Evolutionary conservation across 2,888 invertebrate genomes (phyloP).

Genomic region (Phragmatobia fuliginosa): DNA sequence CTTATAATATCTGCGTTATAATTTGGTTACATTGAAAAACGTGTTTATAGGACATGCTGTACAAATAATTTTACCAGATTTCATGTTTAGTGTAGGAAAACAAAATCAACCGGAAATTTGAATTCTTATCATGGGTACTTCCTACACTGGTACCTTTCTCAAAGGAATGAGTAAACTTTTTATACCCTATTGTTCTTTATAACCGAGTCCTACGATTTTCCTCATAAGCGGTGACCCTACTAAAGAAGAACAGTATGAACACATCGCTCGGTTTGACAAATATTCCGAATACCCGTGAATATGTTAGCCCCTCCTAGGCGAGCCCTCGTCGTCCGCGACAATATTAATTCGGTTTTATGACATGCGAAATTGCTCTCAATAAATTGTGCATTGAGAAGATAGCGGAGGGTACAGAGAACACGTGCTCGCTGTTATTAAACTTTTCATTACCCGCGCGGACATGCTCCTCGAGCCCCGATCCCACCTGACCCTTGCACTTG

Average conservation of each 20-base stretch:
- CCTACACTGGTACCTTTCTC: no score
- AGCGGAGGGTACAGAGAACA: conserved; percentile 57
- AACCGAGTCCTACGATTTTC: neutral
- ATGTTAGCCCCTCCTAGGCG: conserved; percentile 8
- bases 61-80: no score
- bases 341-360: conserved; percentile 85
- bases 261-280: conserved; percentile 35
- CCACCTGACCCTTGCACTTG: conserved; percentile 63
- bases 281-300: conserved; percentile 29
- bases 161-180: no score
- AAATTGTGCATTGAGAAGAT: conserved; percentile 75
- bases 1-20: neutral
- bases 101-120: no score
- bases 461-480: conserved; percentile 36
- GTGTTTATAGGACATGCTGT: no score
- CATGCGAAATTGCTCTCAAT: conserved; percentile 85
- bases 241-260: conserved; percentile 34
- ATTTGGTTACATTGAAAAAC: no score
- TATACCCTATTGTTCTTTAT: no score
- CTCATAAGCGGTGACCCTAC: conserved; percentile 15
- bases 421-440: conserved; percentile 82
- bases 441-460: conserved; percentile 74
- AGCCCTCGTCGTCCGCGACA: conserved; percentile 47
- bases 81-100: neutral
- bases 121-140: no score